Base-by-base conservation (phyloP, 1,140 invertebrate species). In the Drosophila orena region DNA sequence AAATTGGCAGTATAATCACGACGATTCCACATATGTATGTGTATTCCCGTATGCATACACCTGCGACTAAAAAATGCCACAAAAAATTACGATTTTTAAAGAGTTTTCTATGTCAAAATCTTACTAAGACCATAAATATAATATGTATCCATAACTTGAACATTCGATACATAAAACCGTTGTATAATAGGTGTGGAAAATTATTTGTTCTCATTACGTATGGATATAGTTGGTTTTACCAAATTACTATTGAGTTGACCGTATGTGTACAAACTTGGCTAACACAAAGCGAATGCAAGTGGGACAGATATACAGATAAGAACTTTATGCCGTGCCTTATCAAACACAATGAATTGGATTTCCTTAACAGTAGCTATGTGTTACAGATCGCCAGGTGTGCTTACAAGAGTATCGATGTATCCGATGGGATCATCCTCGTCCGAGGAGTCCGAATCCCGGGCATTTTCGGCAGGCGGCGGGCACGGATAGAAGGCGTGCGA, bases 401-500 rank as follows among this genome's bases (percentile, higher is more conserved):
- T 94, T 94, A 94, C 94, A 74, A 94, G 93, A 52, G 93, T 94
- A 60, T 94, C 93, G 70, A 94, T 93, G 83, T 94, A 94, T 88
- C 94, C 94, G 75, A 94, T 94, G 37, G 93, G 93, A 91, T 93
- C 68, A 90, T 93, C 91, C 17, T 89, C 80, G 73, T 93, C 93
- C 11, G 80, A 91, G 47, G 85, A 83, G 77, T 93, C 83, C 7
- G 88, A 93, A 61, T 93, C 93, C 27, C 93, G 93, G 37, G 94
- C 94, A 69, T 92, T 81, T 20, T 93, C 93, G 42, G 94, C 93
- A 4, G 94, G 93, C 24, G 94, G 94, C 53, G 95, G 95, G 81
- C 94, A 95, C 12, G 95, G 95, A 92, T 95, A 95, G 90, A 95
- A 95, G 14, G 94, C 93, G 91, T 94, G 94, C 14, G 93, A 93